phyloP scores from a whole-genome alignment of 2,888 invertebrate species.

The Brenthis ino region DNA sequence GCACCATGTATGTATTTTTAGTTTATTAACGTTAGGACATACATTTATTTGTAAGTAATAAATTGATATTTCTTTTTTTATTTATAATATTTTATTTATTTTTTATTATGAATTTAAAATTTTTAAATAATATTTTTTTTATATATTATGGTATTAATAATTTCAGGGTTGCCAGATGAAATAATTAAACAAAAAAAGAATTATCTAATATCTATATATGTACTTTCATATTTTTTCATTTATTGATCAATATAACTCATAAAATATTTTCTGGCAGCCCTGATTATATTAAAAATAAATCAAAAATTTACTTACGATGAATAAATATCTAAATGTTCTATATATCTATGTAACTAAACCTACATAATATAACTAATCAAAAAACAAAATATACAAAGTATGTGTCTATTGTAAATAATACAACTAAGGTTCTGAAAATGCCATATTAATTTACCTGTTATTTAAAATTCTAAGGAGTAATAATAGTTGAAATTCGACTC shows the following conservation, averaged over 20 bases:
- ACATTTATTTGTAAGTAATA: constrained; percentile 10
- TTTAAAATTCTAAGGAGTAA: constrained; percentile 27
- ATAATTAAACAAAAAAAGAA: no score
- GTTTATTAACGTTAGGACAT: constrained; percentile 10
- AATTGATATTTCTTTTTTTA: background rate
- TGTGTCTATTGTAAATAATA: constrained; percentile 53
- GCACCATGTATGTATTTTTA: no score
- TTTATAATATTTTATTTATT: constrained; percentile 1
- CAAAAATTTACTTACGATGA: no score
- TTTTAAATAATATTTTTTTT: no score
- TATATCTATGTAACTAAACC: background rate
- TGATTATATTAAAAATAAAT: no score
- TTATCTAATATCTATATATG: no score
- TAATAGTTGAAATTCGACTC: constrained; percentile 15
- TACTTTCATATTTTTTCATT: no score
- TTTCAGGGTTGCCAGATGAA: no score
- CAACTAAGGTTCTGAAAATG: constrained; percentile 57
- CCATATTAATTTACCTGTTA: constrained; percentile 70
- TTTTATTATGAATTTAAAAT: background rate
- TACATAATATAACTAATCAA: background rate
- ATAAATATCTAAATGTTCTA: background rate
- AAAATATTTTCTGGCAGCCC: no score
- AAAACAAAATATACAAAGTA: constrained; percentile 45
- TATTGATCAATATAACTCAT: no score
- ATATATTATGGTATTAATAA: no score